Evolutionary conservation across 2,113 vertebrate genomes (phyloP).

Genomic region (Dasypus novemcinctus): DNA sequence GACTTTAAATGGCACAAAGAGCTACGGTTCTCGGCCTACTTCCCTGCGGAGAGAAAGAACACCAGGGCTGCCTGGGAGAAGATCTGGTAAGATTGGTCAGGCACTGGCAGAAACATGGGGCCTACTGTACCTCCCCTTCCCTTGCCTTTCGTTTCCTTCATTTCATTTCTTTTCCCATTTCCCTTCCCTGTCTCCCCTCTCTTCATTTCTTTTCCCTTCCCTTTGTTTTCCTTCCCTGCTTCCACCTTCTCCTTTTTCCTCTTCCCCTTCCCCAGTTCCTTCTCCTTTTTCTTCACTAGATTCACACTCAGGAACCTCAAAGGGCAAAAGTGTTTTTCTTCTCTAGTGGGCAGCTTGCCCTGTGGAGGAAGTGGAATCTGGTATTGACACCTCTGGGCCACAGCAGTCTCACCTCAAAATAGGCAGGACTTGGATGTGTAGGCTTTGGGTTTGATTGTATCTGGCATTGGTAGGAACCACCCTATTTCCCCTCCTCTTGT

Average conservation of each 20-base stretch:
- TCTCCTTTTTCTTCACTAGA: neutral
- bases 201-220: neutral
- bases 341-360: neutral
- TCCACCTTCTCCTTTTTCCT: neutral
- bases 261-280: neutral
- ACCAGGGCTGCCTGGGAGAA: neutral
- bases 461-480: neutral
- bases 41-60: neutral
- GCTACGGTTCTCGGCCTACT: neutral
- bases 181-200: neutral
- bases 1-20: neutral
- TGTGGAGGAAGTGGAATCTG: neutral
- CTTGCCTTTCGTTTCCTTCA: too few species aligned
- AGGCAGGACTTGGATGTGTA: neutral
- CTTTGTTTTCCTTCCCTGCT: neutral
- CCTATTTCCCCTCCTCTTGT: neutral
- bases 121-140: neutral
- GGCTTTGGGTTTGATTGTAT: neutral
- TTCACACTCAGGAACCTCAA: neutral
- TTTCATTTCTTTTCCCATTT: too few species aligned
- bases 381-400: neutral
- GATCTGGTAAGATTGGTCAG: neutral
- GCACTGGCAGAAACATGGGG: neutral
- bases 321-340: neutral
- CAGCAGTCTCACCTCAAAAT: neutral